Conservation (phyloP, 2,888 invertebrate genomes). For the Lissonota sp. region DNA sequence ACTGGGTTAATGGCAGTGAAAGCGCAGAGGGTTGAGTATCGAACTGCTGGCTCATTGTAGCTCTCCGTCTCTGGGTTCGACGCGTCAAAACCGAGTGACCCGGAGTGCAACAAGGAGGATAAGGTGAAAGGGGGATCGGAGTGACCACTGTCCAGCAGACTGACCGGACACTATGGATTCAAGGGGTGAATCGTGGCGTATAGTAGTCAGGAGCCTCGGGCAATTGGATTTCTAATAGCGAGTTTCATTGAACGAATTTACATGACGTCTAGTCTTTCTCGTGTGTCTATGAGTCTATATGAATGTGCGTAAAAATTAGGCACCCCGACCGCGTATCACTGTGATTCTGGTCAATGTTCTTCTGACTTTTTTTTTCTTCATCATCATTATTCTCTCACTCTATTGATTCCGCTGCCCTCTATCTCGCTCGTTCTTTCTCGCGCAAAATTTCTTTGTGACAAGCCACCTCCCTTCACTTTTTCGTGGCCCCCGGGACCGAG, state of each 20-base stretch:
- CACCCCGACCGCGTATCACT: slow-evolving; percentile 50
- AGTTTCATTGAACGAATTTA: slow-evolving; percentile 60
- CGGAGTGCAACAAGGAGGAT: slow-evolving; percentile 27
- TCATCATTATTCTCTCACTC: slow-evolving; percentile 38
- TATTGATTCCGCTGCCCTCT: slow-evolving; percentile 10
- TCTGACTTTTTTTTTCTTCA: slow-evolving; percentile 40
- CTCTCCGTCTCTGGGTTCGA: slow-evolving; percentile 4
- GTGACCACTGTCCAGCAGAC: slow-evolving; percentile 57
- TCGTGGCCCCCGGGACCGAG: slow-evolving; percentile 19
- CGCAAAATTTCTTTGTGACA: slow-evolving; percentile 57
- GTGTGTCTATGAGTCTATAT: slow-evolving; percentile 25
- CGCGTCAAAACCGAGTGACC: slow-evolving; percentile 25
- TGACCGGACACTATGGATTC: slow-evolving; percentile 54
- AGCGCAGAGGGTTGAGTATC: neutral
- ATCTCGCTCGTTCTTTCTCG: slow-evolving; percentile 8
- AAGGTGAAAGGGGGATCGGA: neutral
- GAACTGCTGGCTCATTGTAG: neutral
- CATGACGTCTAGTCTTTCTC: slow-evolving; percentile 52
- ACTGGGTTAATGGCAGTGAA: neutral
- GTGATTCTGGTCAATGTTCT: slow-evolving; percentile 57
- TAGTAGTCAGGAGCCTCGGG: slow-evolving; percentile 46
- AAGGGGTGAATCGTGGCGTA: slow-evolving; percentile 48
- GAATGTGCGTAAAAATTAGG: slow-evolving; percentile 52
- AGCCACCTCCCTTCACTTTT: slow-evolving; percentile 47
- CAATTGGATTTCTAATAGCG: slow-evolving; percentile 59